Evolutionary conservation across 2,797 vertebrate genomes (phyloP).

Genomic region (Furcifer pardalis): DNA sequence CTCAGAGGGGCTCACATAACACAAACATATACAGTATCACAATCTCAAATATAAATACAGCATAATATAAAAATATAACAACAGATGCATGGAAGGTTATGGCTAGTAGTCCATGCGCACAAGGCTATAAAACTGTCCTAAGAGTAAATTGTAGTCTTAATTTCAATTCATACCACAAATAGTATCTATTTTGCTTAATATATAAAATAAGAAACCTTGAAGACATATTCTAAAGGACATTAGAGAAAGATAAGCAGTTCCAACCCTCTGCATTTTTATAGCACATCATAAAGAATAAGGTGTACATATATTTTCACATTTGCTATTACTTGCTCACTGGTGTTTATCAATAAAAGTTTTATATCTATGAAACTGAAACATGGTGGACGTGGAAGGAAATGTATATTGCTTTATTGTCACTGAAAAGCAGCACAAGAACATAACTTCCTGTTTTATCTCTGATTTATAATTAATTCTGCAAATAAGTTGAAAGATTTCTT

Average conservation of each 20-base stretch:
- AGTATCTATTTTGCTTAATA: conserved; percentile 61
- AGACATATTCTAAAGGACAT: conserved; percentile 43
- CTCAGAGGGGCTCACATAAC: no score
- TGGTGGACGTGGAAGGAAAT: conserved; percentile 48
- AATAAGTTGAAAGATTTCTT: conserved; percentile 46
- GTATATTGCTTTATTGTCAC: conserved; percentile 43
- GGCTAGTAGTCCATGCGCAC: conserved; percentile 42
- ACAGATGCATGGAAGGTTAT: conserved; percentile 60
- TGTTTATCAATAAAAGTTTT: conserved; percentile 53
- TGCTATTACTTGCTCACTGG: conserved; percentile 45
- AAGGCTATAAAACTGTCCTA: conserved; percentile 63
- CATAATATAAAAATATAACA: no score
- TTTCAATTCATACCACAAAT: conserved; percentile 61
- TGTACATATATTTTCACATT: conserved; percentile 55
- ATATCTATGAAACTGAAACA: conserved; percentile 51
- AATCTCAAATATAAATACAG: no score
- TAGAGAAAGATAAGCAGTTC: conserved; percentile 64
- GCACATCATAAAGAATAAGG: conserved; percentile 62
- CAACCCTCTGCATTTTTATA: conserved; percentile 45
- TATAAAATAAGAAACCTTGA: conserved; percentile 55
- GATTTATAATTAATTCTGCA: conserved; percentile 61
- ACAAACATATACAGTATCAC: no score
- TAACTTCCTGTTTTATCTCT: conserved; percentile 46
- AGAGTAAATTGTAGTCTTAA: conserved; percentile 70
- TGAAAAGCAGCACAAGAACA: conserved; percentile 45